Evolutionary conservation across 2,797 vertebrate genomes (phyloP), one percentile per base, ranked within the genome.

Genomic region (Coregonus suidteri): DNA sequence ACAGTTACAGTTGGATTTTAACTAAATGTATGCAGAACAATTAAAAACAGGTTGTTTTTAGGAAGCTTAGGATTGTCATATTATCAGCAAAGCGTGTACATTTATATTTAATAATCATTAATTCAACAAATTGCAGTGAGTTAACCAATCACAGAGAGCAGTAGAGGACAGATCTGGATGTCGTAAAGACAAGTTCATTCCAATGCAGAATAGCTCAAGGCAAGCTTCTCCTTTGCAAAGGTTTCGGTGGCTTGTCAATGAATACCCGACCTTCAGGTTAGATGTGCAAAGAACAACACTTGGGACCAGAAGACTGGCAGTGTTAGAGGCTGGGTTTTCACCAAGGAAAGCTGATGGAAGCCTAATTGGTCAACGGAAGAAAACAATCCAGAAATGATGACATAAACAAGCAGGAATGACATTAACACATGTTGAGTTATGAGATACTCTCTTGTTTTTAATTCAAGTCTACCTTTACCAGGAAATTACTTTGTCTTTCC

Each of bases 281-380:
- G 25, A 77, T 15, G 89, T 92, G 91, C 89, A 88, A 92, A 89
- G 83, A 82, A 59, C 79, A 79, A 81, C 86, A 82, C 68, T 69
- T 67, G 79, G 83, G 70, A 75, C 75, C 71, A 13, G 6, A 76
- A 65, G 75, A 74, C 73, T 41, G 75, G 74, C 74, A 34, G 82
- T 52, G 69, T 51, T 54, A 67, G 25, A 56, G 51, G 56, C 34
- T 34, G 52, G 7, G 52, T 76, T 79, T 41, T 75, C 31, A 72
- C 37, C 7, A n/a, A 30, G 20, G 53, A 66, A 70, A n/a, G 30
- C 15, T 34, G 66, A 67, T 37, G 30, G 14, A 37, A 0, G 14
- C 31, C 31, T 67, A 34, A 34, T 66, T 66, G 25, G 64, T 7
- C n/a, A 59, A 59, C 9, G 4, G n/a, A 31, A 31, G 64, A 30